Percentiles rank a stretch among this genome's conserved stretches.
phyloP scores from a whole-genome alignment of 1,140 invertebrate genomes.

The Solen grandis region DNA sequence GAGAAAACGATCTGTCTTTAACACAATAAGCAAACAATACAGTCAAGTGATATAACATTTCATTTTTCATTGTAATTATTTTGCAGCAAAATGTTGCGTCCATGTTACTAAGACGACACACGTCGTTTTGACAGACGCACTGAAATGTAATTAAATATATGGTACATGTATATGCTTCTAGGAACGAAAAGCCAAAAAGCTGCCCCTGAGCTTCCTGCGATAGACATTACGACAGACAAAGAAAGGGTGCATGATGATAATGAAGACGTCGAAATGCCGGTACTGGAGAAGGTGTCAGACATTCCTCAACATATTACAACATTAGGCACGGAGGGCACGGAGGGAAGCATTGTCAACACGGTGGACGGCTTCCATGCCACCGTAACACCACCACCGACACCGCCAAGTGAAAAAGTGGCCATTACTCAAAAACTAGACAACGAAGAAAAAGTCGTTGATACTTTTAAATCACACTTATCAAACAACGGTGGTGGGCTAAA shows the following conservation, averaged over 20 bases:
- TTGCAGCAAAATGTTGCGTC: too few species aligned
- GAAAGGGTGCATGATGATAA: neutral
- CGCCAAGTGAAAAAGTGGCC: constrained; percentile 3
- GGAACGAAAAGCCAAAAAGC: too few species aligned
- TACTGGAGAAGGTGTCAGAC: constrained; percentile 31
- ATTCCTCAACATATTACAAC: neutral
- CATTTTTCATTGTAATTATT: too few species aligned
- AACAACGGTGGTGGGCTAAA: constrained; percentile 22
- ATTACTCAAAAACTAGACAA: constrained; percentile 33
- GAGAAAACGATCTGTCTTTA: too few species aligned
- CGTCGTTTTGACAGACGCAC: too few species aligned
- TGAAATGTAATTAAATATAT: too few species aligned
- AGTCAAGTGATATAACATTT: too few species aligned
- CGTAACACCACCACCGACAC: constrained; percentile 47
- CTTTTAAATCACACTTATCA: constrained; percentile 38
- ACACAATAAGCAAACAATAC: too few species aligned
- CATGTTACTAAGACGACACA: too few species aligned
- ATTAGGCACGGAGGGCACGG: neutral
- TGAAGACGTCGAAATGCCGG: constrained; percentile 44
- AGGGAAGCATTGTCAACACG: neutral
- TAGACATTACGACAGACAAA: neutral
- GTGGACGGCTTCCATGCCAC: constrained; percentile 28
- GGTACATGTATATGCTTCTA: too few species aligned
- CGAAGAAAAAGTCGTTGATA: constrained; percentile 36
- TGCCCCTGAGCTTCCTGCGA: constrained; percentile 4